Base-by-base conservation (phyloP, 2,888 invertebrate genomes). In the Dicycla oo region DNA sequence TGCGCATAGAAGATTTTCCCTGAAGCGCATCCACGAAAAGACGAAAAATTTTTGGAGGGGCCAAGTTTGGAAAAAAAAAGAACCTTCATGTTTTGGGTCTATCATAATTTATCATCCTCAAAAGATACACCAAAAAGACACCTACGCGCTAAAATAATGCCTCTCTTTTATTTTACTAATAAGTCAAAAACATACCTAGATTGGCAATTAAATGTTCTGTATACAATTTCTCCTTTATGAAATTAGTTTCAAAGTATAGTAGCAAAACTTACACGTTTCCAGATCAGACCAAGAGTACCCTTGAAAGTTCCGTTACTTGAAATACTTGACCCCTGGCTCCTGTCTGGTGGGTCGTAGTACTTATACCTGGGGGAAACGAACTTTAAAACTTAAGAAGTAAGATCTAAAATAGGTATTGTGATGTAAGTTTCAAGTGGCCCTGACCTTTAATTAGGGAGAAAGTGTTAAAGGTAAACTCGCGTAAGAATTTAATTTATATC, bases 301-400 rank as follows among this genome's bases (percentile, higher is more conserved):
- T 97, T 97, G 87, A 98, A 97, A 3, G 97, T 97, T 0, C 97
- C 97, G 85, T 97, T 97, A 11, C 95, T 96, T 8, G 97, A 96
- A 73, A 97, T 94, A 85, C 96, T 94, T 0, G 97, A 97, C 0
- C 98, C 98, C 89, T 98, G 97, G 53, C 97, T 97, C 64, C 97
- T 94, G 74, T 98, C 97, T 0, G 97, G 97, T 6, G 98, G 97
- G 87, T 98, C 98, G 84, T 97, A 97, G 87, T 98, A 98, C 70
- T 95, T 93, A 86, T 97, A 97, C 78, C 97, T 97, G 88, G 51
- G 18, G 54, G 67, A 80, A 80, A 80, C 7, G 1, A 62, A 65
- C 64, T 51, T 57, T 66, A 43, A 38, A 7, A 8, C 5, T 51
- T 6, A 43, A 13, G 11, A 5, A 10, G 6, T 74, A 71, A 78